Conservation (phyloP, 1,140 invertebrate genomes). For the Vanessa tameamea region DNA sequence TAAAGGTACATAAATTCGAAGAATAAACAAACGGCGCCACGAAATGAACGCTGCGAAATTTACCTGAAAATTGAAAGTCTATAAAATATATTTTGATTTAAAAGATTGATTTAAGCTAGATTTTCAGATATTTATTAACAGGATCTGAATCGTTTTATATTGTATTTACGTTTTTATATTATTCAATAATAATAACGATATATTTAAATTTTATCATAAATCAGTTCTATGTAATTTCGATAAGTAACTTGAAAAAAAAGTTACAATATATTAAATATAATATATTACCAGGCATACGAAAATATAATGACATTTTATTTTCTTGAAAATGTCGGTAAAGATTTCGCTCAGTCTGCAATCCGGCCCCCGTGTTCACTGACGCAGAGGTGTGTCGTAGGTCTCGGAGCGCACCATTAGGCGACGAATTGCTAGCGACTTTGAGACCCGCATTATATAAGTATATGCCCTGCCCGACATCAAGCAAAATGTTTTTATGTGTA, state of each 20-base stretch:
- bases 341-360: constrained; percentile 30
- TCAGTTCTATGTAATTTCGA: too few species aligned
- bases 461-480: constrained; percentile 25
- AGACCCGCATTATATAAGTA: constrained; percentile 16
- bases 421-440: constrained; percentile 32
- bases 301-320: constrained; percentile 5
- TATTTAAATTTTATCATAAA: too few species aligned
- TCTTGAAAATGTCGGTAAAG: not conserved
- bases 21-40: constrained; percentile 51
- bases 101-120: not conserved
- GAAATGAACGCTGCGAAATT: constrained; percentile 41
- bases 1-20: constrained; percentile 62
- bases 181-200: too few species aligned
- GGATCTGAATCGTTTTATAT: not conserved
- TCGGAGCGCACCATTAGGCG: constrained; percentile 38
- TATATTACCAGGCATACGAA: not conserved
- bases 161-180: not conserved
- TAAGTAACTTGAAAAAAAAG: too few species aligned
- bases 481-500: constrained; percentile 31
- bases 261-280: too few species aligned
- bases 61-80: constrained; percentile 42
- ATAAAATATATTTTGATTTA: constrained; percentile 15
- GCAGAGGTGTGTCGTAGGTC: constrained; percentile 36
- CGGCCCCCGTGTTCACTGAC: constrained; percentile 28
- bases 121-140: not conserved